Conservation (phyloP, 2,113 vertebrate species). For the Aptenodytes patagonicus region DNA sequence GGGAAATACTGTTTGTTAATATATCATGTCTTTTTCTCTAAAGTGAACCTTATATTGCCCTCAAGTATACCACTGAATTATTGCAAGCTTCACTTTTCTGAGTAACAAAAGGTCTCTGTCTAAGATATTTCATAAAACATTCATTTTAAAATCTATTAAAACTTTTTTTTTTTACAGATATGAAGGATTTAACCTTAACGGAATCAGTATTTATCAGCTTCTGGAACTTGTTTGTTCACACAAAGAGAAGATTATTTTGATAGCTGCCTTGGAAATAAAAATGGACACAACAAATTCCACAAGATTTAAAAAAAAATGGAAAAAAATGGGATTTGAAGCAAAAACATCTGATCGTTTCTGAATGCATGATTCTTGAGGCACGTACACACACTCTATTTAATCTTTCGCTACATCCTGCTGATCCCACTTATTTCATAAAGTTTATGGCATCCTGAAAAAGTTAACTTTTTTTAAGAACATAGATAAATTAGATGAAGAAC, state of each 20-base stretch:
- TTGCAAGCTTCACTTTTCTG: neutral
- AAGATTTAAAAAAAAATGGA: neutral
- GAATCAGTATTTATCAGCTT: neutral
- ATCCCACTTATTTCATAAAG: neutral
- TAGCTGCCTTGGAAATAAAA: neutral
- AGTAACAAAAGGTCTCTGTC: neutral
- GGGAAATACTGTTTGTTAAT: neutral
- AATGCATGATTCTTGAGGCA: neutral
- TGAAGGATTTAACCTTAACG: neutral
- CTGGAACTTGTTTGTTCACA: neutral
- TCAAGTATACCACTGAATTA: neutral
- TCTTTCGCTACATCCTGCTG: neutral
- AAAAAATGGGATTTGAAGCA: neutral
- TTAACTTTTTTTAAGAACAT: neutral
- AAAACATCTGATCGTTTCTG: neutral
- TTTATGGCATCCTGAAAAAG: neutral
- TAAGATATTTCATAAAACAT: neutral
- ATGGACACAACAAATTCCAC: neutral
- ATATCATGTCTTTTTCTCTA: neutral
- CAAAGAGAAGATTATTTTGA: neutral
- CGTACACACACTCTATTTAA: neutral
- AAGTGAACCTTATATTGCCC: neutral
- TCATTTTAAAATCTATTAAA: neutral
- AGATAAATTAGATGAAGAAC: neutral
- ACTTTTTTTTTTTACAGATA: neutral